phyloP scores from a whole-genome alignment of 2,888 invertebrate species.

The Coremacera marginata region DNA sequence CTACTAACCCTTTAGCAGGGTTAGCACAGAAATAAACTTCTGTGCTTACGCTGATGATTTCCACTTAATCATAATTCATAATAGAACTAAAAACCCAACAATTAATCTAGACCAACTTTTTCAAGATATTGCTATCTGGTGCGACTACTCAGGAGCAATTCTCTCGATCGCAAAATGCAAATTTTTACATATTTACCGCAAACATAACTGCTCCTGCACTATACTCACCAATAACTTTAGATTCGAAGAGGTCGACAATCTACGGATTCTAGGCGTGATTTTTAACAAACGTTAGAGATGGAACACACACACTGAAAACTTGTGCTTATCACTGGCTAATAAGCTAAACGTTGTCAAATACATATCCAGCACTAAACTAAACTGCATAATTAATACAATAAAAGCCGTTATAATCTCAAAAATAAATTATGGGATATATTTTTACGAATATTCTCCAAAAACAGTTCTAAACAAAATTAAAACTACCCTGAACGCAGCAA shows the following conservation, averaged over 20 bases:
- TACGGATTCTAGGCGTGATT: conserved; percentile 20
- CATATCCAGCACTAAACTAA: conserved; percentile 31
- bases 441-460: conserved; percentile 29
- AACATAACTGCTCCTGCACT: not conserved
- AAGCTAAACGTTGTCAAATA: conserved; percentile 37
- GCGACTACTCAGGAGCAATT: too few relatives aligned
- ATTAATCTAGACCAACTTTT: too few relatives aligned
- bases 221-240: not conserved
- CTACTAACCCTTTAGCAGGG: not conserved
- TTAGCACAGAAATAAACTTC: conserved; percentile 26
- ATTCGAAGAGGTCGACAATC: not conserved
- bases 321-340: not conserved
- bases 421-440: conserved; percentile 35
- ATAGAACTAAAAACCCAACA: not conserved
- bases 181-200: too few relatives aligned
- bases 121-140: too few relatives aligned
- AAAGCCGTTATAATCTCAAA: conserved; percentile 36
- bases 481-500: conserved; percentile 24
- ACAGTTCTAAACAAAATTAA: conserved; percentile 27
- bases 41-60: conserved; percentile 33
- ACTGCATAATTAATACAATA: conserved; percentile 25
- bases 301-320: conserved; percentile 6
- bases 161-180: too few relatives aligned
- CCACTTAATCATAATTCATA: conserved; percentile 21
- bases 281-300: conserved; percentile 10